A percentile compares a stretch with the other conserved stretches of the same genome.
Conservation (phyloP, 2,888 invertebrate species). For the Proisotoma minuta region DNA sequence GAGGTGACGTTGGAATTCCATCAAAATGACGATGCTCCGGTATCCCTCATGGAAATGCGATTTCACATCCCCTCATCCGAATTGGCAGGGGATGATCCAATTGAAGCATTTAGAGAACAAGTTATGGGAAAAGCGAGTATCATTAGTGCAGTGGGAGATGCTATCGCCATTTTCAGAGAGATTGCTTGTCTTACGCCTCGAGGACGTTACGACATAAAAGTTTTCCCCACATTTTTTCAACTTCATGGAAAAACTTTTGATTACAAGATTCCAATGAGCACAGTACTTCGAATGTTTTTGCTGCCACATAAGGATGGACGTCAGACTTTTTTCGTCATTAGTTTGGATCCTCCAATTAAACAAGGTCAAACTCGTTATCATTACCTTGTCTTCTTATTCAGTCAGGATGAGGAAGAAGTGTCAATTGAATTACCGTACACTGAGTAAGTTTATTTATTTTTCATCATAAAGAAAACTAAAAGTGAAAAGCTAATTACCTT, state of each 20-base stretch:
- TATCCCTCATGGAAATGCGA: conserved; percentile 93
- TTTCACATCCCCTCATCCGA: conserved; percentile 94
- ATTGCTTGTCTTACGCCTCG: conserved; percentile 95
- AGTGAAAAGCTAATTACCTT: not conserved
- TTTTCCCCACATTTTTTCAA: conserved; percentile 85
- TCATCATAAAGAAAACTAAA: not conserved
- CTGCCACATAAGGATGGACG: conserved; percentile 95
- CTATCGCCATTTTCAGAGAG: conserved; percentile 93
- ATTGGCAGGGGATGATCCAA: conserved; percentile 81
- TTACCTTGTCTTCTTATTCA: conserved; percentile 88
- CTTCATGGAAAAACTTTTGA: conserved; percentile 98
- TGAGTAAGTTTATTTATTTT: conserved; percentile 62
- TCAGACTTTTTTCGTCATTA: conserved; percentile 97
- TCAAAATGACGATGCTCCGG: conserved; percentile 97
- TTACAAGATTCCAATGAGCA: conserved; percentile 98
- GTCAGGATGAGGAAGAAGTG: conserved; percentile 82
- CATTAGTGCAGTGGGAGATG: conserved; percentile 95
- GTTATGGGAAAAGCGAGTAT: conserved; percentile 97
- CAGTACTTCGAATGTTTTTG: conserved; percentile 87
- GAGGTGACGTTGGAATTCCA: conserved; percentile 98
- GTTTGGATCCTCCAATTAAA: conserved; percentile 97
- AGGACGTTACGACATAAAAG: conserved; percentile 94
- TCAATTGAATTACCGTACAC: conserved; percentile 84
- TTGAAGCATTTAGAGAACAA: conserved; percentile 94
- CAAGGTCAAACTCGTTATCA: conserved; percentile 99